Conservation (phyloP, 2,797 vertebrate genomes). For the Sebastes minor region DNA sequence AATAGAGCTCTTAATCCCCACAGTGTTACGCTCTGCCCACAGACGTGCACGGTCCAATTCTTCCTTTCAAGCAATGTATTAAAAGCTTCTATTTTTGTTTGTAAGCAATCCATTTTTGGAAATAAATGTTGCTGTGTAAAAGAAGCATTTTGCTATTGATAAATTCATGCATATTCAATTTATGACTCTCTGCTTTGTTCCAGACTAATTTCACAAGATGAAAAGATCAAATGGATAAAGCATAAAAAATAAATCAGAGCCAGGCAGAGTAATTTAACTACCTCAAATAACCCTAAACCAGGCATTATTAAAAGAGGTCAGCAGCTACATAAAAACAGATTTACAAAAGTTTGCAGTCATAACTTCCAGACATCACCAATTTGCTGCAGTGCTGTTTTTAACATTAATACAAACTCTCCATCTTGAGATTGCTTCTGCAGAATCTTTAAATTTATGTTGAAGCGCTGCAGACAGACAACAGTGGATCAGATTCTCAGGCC, state of each 20-base stretch:
- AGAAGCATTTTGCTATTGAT: conserved; percentile 5
- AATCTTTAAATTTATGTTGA: conserved; percentile 11
- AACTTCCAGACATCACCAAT: neutral
- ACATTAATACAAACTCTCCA: neutral
- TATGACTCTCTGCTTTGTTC: neutral
- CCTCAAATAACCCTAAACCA: conserved; percentile 8
- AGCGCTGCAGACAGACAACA: conserved; percentile 13
- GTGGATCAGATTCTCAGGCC: conserved; percentile 24
- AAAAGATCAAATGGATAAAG: conserved; percentile 5
- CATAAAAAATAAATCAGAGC: conserved; percentile 34
- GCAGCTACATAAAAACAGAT: conserved; percentile 14
- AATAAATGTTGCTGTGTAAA: neutral
- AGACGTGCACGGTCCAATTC: conserved; percentile 22
- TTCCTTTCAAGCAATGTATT: conserved; percentile 17
- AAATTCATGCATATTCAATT: conserved; percentile 1
- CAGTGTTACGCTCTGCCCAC: conserved; percentile 14
- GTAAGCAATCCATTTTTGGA: neutral
- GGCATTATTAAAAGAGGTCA: conserved; percentile 22
- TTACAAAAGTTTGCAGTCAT: neutral
- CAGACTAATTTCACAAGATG: conserved; percentile 9
- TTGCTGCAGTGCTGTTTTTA: neutral
- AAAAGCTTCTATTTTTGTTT: conserved; percentile 44
- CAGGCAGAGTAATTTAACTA: conserved; percentile 1
- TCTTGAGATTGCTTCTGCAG: neutral
- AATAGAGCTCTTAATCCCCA: conserved; percentile 40